A percentile compares a stretch with the other conserved stretches of the same genome.
Conservation (phyloP, 2,113 vertebrate species). For the Probosciger aterrimus region DNA sequence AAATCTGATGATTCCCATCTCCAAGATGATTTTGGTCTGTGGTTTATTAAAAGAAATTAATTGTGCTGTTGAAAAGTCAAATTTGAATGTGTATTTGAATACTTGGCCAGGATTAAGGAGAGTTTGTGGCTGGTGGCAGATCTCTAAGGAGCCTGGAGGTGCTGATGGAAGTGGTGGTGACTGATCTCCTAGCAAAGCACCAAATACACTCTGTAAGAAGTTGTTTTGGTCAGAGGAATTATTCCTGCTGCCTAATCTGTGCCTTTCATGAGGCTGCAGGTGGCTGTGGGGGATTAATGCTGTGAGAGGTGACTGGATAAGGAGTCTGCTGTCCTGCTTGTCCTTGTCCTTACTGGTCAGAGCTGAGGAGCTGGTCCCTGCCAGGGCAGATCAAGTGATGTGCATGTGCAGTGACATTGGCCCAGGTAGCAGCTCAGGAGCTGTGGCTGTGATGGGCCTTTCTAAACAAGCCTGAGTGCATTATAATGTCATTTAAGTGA, state of each 20-base stretch:
- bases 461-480: neutral
- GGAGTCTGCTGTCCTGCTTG: neutral
- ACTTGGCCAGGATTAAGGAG: neutral
- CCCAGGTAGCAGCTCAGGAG: neutral
- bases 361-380: neutral
- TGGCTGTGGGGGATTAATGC: neutral
- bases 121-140: neutral
- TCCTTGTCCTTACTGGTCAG: neutral
- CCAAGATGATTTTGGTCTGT: neutral
- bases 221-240: neutral
- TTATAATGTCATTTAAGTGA: neutral
- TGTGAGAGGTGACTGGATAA: neutral
- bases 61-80: neutral
- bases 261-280: fast-evolving
- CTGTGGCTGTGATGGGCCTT: neutral
- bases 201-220: neutral
- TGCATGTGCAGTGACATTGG: fast-evolving
- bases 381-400: neutral
- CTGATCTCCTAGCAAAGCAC: neutral
- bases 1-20: neutral
- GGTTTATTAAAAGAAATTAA: neutral
- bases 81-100: neutral
- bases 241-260: neutral
- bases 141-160: neutral
- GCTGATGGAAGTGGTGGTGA: neutral